Evolutionary conservation across 1,140 invertebrate genomes (phyloP), one percentile per base, ranked within the genome.

Genomic region (Ptiloglossa arizonensis): DNA sequence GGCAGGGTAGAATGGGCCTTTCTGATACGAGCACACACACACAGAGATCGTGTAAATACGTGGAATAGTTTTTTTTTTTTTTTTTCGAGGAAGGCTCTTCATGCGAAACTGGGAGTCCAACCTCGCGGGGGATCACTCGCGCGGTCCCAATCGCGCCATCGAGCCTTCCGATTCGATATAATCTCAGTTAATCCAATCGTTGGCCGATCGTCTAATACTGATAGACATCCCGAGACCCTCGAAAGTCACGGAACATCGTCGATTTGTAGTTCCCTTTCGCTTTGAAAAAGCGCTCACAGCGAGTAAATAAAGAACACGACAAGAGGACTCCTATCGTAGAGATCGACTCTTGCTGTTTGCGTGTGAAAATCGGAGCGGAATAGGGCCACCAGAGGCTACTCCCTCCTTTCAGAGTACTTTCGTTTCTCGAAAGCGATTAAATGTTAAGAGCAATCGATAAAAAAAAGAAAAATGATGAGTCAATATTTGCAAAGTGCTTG

Each of bases 21-120:
- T 70, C 59, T 44, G 22, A 29, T 41, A 71, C 56, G 69, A 44
- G 69, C n/a, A 62, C 57, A 62, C 46, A 46, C 68, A 72, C 46
- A 63, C 13, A 29, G 38, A 68, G 62, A 32, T 57, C 52, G 38
- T 41, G 35, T 56, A 75, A 67, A 66, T 67, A 56, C 11, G n/a
- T 24, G 11, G 38, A 57, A 46, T 29, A 8, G n/a, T n/a, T n/a
- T n/a, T n/a, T n/a, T n/a, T n/a, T n/a, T n/a, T n/a, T n/a, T n/a
- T 44, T 32, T 32, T 27, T 22, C 19, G 5, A 0, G n/a, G 27
- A 71, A 63, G 48, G 38, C 48, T 56, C 8, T 50, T 0, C 0
- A n/a, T 1, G n/a, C 32, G 68, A 13, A 35, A 78, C 24, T 41
- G 48, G 46, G 38, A 71, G 44, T 13, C 56, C 46, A 77, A 62